Percentiles rank a stretch among this genome's conserved stretches.
Evolutionary conservation across 2,113 vertebrate genomes (phyloP).

Genomic region (Lichenostomus cassidix): DNA sequence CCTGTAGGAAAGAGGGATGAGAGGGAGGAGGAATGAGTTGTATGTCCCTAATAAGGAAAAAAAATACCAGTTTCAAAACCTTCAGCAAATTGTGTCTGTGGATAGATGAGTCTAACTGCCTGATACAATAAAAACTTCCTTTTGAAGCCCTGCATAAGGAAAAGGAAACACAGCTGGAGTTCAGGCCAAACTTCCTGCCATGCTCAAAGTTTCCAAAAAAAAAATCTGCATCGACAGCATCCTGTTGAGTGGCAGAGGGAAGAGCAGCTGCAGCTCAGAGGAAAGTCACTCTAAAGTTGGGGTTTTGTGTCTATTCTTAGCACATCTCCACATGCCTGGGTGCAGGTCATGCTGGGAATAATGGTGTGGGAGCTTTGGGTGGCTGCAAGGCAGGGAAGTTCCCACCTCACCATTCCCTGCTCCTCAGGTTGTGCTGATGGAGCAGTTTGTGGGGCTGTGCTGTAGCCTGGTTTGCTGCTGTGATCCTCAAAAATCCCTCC

Average conservation of each 20-base stretch:
- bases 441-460: not conserved
- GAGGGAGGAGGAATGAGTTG: not conserved
- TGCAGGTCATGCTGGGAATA: not conserved
- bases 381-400: not conserved
- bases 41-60: not conserved
- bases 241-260: conserved; percentile 24
- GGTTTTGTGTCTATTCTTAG: not conserved
- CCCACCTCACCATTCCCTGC: not conserved
- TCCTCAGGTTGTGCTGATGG: not conserved
- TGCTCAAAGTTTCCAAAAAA: conserved; percentile 46
- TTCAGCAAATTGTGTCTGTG: not conserved
- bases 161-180: conserved; percentile 65
- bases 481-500: not conserved
- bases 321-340: not conserved
- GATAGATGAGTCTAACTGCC: not conserved
- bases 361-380: not conserved
- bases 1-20: not conserved
- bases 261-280: conserved; percentile 28
- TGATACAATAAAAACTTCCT: conserved; percentile 61
- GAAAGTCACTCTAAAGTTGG: not conserved
- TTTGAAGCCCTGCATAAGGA: conserved; percentile 36
- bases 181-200: conserved; percentile 62
- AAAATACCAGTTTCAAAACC: not conserved
- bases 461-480: not conserved
- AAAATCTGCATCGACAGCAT: conserved; percentile 28